A percentile compares a stretch with the other conserved stretches of the same genome.
Evolutionary conservation across 2,888 invertebrate genomes (phyloP).

Genomic region (Tetranychus truncatus): DNA sequence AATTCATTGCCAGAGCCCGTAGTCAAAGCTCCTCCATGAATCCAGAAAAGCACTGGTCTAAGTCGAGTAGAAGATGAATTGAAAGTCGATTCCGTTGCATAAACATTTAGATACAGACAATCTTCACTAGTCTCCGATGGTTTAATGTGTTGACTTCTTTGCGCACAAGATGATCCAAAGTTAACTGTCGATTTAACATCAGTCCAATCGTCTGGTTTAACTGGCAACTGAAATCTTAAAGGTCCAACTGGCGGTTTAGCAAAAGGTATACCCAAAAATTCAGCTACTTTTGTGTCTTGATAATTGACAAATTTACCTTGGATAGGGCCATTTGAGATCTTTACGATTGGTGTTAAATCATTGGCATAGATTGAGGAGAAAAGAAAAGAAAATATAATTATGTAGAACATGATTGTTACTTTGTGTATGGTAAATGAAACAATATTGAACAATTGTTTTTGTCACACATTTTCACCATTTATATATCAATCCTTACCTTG

Average conservation of each 20-base stretch:
- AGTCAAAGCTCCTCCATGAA: slow-evolving; percentile 8
- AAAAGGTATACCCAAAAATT: neutral
- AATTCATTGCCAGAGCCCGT: neutral
- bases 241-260: neutral
- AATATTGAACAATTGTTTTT: no score
- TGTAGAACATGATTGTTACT: no score
- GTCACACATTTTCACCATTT: no score
- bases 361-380: no score
- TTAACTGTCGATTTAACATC: neutral
- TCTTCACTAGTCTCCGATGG: neutral
- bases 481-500: no score
- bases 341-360: no score
- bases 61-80: neutral
- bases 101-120: slow-evolving; percentile 7
- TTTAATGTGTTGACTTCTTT: neutral
- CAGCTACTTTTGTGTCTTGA: neutral
- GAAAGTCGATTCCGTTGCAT: neutral
- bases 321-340: no score
- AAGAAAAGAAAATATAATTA: no score
- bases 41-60: slow-evolving; percentile 8
- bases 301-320: no score
- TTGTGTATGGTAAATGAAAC: no score
- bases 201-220: neutral
- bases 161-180: neutral
- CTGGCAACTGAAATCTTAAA: neutral